Conservation (phyloP, 2,797 vertebrate species). For the Melopsittacus undulatus region DNA sequence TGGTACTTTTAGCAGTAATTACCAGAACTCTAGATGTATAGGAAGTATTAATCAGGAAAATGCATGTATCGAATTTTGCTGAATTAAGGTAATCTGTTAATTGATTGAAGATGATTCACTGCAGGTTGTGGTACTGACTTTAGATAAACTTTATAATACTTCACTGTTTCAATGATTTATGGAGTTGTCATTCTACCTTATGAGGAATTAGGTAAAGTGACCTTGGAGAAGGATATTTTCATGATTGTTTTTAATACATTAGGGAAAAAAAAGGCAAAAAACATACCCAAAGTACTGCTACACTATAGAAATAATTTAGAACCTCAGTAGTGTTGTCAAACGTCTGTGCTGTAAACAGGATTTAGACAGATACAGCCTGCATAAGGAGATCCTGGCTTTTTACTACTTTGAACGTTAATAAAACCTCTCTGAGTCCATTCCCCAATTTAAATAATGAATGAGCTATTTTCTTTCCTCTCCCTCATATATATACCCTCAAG, state of each 20-base stretch:
- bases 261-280: not conserved
- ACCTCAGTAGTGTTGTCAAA: conserved; percentile 37
- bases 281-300: not conserved
- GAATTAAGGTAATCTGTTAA: conserved; percentile 56
- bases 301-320: not conserved
- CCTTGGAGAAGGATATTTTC: conserved; percentile 38
- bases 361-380: conserved; percentile 14
- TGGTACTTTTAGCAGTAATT: not conserved
- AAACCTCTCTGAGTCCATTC: conserved; percentile 18
- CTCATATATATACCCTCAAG: not conserved
- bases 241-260: conserved; percentile 32
- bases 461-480: conserved; percentile 16
- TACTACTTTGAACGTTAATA: conserved; percentile 45
- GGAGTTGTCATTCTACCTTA: conserved; percentile 35
- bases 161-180: conserved; percentile 41
- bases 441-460: conserved; percentile 58
- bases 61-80: conserved; percentile 28
- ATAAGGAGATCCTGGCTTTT: conserved; percentile 19
- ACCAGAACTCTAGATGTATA: not conserved
- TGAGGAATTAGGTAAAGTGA: conserved; percentile 33
- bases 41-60: conserved; percentile 34
- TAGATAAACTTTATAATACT: conserved; percentile 21
- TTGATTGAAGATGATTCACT: conserved; percentile 48
- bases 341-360: conserved; percentile 27
- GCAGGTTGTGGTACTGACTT: not conserved